Percentiles rank a stretch among this genome's conserved stretches.
Conservation (phyloP, 2,113 vertebrate genomes). For the Hippocampus comes region DNA sequence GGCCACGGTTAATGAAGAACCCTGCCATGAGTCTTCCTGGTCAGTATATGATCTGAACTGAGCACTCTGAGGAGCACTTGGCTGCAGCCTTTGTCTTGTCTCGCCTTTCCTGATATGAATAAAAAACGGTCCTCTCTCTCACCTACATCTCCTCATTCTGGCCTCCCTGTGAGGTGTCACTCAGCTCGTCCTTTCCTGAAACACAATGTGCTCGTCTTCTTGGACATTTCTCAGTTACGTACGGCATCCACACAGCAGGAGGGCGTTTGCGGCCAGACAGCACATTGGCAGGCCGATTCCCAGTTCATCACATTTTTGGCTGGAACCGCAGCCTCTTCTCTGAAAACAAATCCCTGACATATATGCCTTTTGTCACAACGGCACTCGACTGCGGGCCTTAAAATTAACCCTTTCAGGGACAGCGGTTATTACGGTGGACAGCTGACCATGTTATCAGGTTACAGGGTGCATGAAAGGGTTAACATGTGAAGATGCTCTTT, state of each 20-base stretch:
- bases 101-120: conserved; percentile 23
- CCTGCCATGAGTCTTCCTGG: not conserved
- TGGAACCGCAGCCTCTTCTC: too few relatives aligned
- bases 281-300: too few relatives aligned
- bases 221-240: conserved; percentile 53
- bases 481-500: too few relatives aligned
- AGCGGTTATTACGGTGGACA: too few relatives aligned
- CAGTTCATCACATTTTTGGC: too few relatives aligned
- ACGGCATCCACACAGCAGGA: conserved; percentile 21
- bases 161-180: conserved; percentile 42
- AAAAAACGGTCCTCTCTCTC: conserved; percentile 21
- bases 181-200: conserved; percentile 37
- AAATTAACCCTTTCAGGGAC: too few relatives aligned
- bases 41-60: not conserved
- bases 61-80: conserved; percentile 5
- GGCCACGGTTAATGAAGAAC: too few relatives aligned
- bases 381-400: too few relatives aligned
- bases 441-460: too few relatives aligned
- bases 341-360: not conserved
- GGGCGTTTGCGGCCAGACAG: too few relatives aligned
- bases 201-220: conserved; percentile 62
- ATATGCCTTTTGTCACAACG: not conserved
- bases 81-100: not conserved
- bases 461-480: too few relatives aligned
- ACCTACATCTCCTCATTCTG: conserved; percentile 28